Evolutionary conservation across 2,113 vertebrate species (phyloP).

Genomic region (Trinectes maculatus): DNA sequence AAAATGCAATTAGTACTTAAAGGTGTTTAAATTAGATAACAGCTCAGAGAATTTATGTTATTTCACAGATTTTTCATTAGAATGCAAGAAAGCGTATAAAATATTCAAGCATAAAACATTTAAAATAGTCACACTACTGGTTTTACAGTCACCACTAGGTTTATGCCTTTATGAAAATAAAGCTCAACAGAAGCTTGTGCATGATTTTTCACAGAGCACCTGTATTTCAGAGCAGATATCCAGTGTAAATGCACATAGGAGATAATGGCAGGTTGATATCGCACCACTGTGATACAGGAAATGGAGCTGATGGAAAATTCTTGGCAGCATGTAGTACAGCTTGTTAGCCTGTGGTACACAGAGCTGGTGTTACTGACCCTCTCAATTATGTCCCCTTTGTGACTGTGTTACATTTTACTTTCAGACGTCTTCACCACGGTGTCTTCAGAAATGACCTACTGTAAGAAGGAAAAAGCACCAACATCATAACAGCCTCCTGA

Average conservation of each 20-base stretch:
- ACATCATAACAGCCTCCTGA: background rate
- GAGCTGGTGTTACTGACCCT: constrained; percentile 28
- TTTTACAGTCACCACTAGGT: no score
- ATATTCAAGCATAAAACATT: no score
- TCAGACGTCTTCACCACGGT: constrained; percentile 3
- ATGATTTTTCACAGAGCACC: constrained; percentile 10
- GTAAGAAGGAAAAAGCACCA: constrained; percentile 21
- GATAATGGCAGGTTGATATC: constrained; percentile 24
- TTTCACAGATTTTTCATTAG: no score
- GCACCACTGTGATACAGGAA: constrained; percentile 14
- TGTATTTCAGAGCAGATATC: constrained; percentile 24
- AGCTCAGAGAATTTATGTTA: background rate
- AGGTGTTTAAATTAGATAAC: background rate
- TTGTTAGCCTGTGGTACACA: constrained; percentile 7
- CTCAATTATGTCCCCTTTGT: constrained; percentile 23
- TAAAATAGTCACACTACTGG: no score
- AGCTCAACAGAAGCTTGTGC: background rate
- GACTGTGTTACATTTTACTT: constrained; percentile 14
- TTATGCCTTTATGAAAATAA: constrained; percentile 13
- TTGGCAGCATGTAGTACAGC: constrained; percentile 26
- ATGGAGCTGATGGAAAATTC: constrained; percentile 24
- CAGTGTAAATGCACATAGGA: constrained; percentile 37
- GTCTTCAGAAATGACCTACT: constrained; percentile 21
- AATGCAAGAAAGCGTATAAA: no score
- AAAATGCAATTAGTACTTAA: no score